Evolutionary conservation across 2,797 vertebrate species (phyloP).

Genomic region (Phoeniculus purpureus): DNA sequence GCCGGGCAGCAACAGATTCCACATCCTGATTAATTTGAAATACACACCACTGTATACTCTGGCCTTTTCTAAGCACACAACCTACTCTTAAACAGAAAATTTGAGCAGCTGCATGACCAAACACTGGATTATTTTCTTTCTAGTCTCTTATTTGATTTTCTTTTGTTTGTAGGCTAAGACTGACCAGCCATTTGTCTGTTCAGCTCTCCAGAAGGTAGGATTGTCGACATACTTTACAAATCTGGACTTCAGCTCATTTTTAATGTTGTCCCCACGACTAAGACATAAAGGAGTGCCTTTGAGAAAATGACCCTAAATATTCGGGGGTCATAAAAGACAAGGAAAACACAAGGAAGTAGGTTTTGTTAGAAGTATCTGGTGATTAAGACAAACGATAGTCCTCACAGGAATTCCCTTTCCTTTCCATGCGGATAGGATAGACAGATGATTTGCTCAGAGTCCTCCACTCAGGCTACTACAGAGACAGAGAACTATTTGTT

Average conservation of each 20-base stretch:
- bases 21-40: conserved; percentile 31
- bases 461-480: neutral
- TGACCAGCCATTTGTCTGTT: neutral
- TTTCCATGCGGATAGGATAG: neutral
- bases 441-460: neutral
- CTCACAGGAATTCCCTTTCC: neutral
- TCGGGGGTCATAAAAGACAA: neutral
- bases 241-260: neutral
- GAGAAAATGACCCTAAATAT: neutral
- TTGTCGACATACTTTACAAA: neutral
- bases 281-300: neutral
- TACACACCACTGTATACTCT: neutral
- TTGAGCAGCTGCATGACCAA: neutral
- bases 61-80: conserved; percentile 8
- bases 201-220: neutral
- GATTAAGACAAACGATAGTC: neutral
- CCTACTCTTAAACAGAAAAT: neutral
- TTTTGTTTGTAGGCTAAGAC: neutral
- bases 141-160: neutral
- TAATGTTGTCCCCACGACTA: neutral
- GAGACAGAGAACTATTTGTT: neutral
- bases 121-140: conserved; percentile 26
- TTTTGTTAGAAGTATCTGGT: neutral
- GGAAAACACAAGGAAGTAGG: neutral
- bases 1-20: conserved; percentile 22